A percentile compares a stretch with the other conserved stretches of the same genome.
These are phyloP conservation scores for Trididemnum nubilum DNA, from an alignment of 23 tunicate genomes.

Conservation along the genomic window DNA sequence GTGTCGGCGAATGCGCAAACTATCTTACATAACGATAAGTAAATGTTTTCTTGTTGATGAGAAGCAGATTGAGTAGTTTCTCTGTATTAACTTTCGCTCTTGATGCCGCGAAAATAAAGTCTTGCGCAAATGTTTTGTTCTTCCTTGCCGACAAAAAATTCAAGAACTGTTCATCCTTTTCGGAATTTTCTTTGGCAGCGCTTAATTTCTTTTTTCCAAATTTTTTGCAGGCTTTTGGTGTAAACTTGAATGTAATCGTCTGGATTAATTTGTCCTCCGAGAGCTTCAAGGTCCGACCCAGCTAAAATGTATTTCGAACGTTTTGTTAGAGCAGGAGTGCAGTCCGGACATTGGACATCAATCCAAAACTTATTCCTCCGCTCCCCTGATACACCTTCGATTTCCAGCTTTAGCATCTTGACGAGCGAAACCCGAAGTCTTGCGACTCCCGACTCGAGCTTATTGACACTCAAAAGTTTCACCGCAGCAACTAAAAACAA, in stretches of 20 bases:
- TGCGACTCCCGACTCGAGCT: neutral
- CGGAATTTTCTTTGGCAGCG: neutral
- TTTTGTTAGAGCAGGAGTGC: constrained; percentile 3
- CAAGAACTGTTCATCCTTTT: too few relatives aligned
- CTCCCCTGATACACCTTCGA: neutral
- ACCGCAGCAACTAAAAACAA: constrained; percentile 6
- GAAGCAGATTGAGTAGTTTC: too few relatives aligned
- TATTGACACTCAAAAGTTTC: neutral
- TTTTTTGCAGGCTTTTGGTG: neutral
- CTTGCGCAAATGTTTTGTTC: too few relatives aligned
- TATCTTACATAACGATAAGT: too few relatives aligned
- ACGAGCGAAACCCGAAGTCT: neutral
- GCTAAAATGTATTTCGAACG: constrained; percentile 19
- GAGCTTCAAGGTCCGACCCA: neutral
- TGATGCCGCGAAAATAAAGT: too few relatives aligned
- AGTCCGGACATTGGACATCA: constrained; percentile 6
- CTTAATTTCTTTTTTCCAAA: neutral
- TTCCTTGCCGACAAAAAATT: too few relatives aligned
- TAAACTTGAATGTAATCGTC: neutral
- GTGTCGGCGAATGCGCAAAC: too few relatives aligned
- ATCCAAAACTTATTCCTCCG: constrained; percentile 7
- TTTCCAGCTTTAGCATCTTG: neutral
- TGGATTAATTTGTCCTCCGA: neutral
- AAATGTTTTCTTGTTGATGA: too few relatives aligned
- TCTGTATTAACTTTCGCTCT: too few relatives aligned